phyloP scores from a whole-genome alignment of 2,888 invertebrate species.

The Scaptomyza parva region DNA sequence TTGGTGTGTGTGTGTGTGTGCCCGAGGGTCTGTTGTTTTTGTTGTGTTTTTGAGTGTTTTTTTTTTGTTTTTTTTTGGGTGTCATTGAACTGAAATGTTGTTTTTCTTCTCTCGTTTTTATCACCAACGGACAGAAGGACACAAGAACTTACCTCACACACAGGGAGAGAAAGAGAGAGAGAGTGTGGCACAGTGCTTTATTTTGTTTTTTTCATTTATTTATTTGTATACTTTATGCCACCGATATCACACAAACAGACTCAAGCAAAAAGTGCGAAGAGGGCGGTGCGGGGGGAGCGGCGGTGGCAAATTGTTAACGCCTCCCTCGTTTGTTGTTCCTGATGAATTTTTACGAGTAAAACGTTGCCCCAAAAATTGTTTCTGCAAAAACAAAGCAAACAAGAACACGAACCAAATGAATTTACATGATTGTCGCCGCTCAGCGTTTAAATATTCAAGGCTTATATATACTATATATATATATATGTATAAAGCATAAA shows the following conservation, averaged over 20 bases:
- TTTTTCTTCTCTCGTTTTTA: constrained; percentile 51
- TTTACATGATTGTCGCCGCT: constrained; percentile 57
- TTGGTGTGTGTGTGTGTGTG: too few species aligned
- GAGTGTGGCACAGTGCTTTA: constrained; percentile 33
- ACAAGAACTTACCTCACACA: constrained; percentile 4
- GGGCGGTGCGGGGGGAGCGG: constrained; percentile 6
- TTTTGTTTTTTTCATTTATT: constrained; percentile 65
- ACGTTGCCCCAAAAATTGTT: constrained; percentile 26
- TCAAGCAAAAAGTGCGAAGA: constrained; percentile 17
- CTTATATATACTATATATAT: constrained; percentile 1
- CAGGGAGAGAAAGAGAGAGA: neutral
- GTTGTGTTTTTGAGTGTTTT: neutral
- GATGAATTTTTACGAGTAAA: constrained; percentile 51
- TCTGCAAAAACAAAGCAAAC: constrained; percentile 18
- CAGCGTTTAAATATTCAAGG: constrained; percentile 50
- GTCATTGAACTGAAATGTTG: constrained; percentile 75
- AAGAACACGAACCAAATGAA: constrained; percentile 24
- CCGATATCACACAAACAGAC: constrained; percentile 51
- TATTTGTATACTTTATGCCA: constrained; percentile 73
- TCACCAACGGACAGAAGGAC: constrained; percentile 30
- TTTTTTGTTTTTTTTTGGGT: constrained; percentile 54
- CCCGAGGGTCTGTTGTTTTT: constrained; percentile 45
- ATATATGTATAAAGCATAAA: neutral
- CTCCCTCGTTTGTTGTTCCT: constrained; percentile 34
- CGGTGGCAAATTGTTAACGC: constrained; percentile 60